These are phyloP conservation scores for Tridacna crocea DNA, from an alignment of 2,888 invertebrate genomes.

Conservation along the genomic window DNA sequence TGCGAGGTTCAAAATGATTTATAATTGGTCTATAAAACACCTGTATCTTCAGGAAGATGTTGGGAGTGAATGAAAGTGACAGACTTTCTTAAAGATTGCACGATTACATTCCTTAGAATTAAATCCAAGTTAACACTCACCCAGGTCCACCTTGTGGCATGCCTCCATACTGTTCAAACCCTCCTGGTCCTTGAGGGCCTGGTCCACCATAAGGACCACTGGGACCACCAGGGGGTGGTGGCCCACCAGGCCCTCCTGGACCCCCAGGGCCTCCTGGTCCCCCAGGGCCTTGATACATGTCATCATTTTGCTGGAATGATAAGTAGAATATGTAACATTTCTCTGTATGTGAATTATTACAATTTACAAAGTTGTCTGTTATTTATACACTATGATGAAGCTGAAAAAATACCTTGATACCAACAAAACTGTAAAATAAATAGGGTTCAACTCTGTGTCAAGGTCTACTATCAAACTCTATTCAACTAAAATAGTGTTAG, in stretches of 20 bases:
- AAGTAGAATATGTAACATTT: too few species aligned
- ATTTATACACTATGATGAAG: too few species aligned
- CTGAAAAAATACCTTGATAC: too few species aligned
- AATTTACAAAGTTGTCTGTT: too few species aligned
- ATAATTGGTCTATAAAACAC: too few species aligned
- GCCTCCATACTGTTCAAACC: slow-evolving; percentile 67
- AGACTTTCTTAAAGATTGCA: too few species aligned
- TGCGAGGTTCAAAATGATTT: too few species aligned
- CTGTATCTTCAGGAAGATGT: too few species aligned
- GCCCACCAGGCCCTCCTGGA: slow-evolving; percentile 84
- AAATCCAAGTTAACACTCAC: slow-evolving; percentile 54
- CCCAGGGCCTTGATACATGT: slow-evolving; percentile 60
- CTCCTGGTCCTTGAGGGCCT: slow-evolving; percentile 73
- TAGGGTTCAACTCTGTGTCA: slow-evolving; percentile 57
- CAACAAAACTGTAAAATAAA: too few species aligned
- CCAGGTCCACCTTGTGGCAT: slow-evolving; percentile 77
- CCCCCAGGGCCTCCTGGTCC: slow-evolving; percentile 82
- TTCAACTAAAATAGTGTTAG: slow-evolving; percentile 61
- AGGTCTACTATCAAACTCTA: slow-evolving; percentile 80
- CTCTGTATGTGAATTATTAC: too few species aligned
- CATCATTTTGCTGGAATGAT: slow-evolving; percentile 19
- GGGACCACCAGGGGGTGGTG: slow-evolving; percentile 83
- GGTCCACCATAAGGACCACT: slow-evolving; percentile 77
- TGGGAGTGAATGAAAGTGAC: too few species aligned
- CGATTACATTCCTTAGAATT: too few species aligned